Conservation (phyloP, 2,888 invertebrate species). For the Myopa testacea region DNA sequence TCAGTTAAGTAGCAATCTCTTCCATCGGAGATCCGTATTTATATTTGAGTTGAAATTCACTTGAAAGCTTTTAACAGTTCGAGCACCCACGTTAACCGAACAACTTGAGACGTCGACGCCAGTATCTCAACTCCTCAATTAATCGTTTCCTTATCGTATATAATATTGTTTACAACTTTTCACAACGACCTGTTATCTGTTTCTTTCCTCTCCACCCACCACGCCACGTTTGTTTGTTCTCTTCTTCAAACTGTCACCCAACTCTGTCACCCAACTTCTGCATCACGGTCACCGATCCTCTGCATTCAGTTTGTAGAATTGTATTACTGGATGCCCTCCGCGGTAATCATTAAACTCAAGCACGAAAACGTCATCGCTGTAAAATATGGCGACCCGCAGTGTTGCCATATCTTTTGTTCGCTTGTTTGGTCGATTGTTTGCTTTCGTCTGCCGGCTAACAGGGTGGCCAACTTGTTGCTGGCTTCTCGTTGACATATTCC, state of each 20-base stretch:
- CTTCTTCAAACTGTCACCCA: not conserved
- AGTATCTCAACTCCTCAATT: not conserved
- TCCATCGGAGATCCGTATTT: too few relatives aligned
- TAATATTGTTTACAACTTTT: not conserved
- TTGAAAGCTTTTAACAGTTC: not conserved
- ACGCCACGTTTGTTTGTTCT: not conserved
- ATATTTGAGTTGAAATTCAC: too few relatives aligned
- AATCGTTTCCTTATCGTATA: not conserved
- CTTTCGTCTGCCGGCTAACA: not conserved
- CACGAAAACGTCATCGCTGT: not conserved
- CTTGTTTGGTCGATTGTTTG: not conserved
- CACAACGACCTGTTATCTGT: not conserved
- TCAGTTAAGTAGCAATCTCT: too few relatives aligned
- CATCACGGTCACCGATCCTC: too few relatives aligned
- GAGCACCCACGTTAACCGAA: too few relatives aligned
- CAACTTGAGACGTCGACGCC: too few relatives aligned
- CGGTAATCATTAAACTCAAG: too few relatives aligned
- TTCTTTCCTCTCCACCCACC: too few relatives aligned
- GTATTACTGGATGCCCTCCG: too few relatives aligned
- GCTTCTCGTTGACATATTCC: not conserved
- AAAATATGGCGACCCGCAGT: not conserved
- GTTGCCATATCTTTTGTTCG: not conserved
- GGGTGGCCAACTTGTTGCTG: too few relatives aligned
- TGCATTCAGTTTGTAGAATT: too few relatives aligned
- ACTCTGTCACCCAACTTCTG: too few relatives aligned